Evolutionary conservation across 2,113 vertebrate species (phyloP).

Genomic region (Lucifuga dentata): DNA sequence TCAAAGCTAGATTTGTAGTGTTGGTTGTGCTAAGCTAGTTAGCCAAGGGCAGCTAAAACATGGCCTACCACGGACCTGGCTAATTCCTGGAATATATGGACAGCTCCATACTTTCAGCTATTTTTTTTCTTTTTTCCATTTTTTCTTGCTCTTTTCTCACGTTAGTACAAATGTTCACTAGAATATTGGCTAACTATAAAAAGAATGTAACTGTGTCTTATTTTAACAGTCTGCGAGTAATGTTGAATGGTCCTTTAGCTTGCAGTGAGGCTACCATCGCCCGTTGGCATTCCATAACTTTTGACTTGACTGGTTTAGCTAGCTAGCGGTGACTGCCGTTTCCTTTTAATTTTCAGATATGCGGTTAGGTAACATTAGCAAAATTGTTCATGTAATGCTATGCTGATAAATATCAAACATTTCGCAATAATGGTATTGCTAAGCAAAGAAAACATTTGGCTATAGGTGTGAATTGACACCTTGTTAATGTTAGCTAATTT

Average conservation of each 20-base stretch:
- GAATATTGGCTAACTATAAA: too few species aligned
- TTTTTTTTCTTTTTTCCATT: too few species aligned
- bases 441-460: background rate
- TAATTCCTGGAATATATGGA: constrained; percentile 24
- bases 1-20: too few species aligned
- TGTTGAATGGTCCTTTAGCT: background rate
- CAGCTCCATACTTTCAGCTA: background rate
- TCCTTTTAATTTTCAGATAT: background rate
- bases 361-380: background rate
- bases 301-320: background rate
- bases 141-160: too few species aligned
- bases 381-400: too few species aligned
- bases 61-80: constrained; percentile 53
- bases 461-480: background rate
- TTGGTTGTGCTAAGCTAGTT: constrained; percentile 17
- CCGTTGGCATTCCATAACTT: background rate
- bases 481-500: constrained; percentile 23
- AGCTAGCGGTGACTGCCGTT: background rate
- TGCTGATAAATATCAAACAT: too few species aligned
- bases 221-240: too few species aligned
- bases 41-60: constrained; percentile 49
- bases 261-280: background rate
- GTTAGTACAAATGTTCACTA: too few species aligned
- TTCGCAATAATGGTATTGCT: background rate
- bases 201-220: too few species aligned